Evolutionary conservation across 2,113 vertebrate species (phyloP), one percentile per base, ranked within the genome.

Genomic region (Ictidomys tridecemlineatus): DNA sequence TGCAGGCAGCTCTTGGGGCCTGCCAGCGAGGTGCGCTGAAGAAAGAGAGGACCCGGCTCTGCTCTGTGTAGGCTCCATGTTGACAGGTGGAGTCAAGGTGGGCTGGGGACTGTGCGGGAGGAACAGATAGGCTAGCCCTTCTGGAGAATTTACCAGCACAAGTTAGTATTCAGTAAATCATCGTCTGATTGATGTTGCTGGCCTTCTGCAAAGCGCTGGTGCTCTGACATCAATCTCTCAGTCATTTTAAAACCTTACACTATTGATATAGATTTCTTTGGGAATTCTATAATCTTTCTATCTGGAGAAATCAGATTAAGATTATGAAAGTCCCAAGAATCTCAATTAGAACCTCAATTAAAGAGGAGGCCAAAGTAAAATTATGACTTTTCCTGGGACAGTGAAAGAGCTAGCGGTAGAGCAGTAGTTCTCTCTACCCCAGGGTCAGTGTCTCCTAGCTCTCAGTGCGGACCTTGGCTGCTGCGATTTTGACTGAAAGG

Each of bases 331-430:
- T 70, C 1, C 0, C 1, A 65, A 56, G 58, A 53, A 34, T 76
- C 63, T 89, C 77, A 74, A 5, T 92, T 45, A 94, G 88, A 73
- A 70, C 22, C 85, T 85, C 37, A 90, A 61, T 42, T 63, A 79
- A 89, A 32, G 63, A 39, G 58, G 84, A 92, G 34, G 39, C 30
- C 34, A 56, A 73, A 61, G 16, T 69, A 34, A 91, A 83, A 87
- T 0, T 61, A 63, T 83, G 67, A 73, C 32, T 89, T 91, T 12
- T 93, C 14, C 26, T 32, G 63, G 72, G 74, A 77, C 72, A 82
- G 53, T n/a, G 39, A 61, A 86, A 39, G 8, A 48, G 58, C 76
- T 65, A 61, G 89, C 69, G 85, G 16, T 4, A 89, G 51, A 87
- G 34, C 10, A 87, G 20, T 0, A 58, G 16, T 69, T 87, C 42